Evolutionary conservation across 53 echinoderm and acorn worm species (phyloP), one percentile per base, ranked within the genome.

Genomic region (Holothuria leucospilota): DNA sequence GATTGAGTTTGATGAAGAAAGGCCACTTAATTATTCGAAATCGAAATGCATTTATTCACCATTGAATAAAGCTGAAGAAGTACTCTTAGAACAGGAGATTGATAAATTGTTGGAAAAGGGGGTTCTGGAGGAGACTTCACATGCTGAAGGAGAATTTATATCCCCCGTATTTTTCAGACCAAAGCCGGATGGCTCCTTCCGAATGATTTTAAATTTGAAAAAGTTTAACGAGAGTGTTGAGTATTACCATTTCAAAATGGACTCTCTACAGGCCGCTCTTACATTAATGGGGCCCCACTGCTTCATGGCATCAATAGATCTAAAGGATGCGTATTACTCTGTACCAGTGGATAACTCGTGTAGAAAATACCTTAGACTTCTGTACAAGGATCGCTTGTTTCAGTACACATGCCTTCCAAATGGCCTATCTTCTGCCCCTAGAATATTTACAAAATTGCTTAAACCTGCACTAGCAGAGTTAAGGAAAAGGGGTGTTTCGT

Each of bases 151-250:
- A n/a, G n/a, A n/a, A n/a, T n/a, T n/a, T n/a, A n/a, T n/a, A n/a
- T n/a, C n/a, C n/a, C n/a, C n/a, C n/a, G n/a, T n/a, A n/a, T n/a
- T n/a, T n/a, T n/a, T n/a, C n/a, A n/a, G n/a, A n/a, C n/a, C n/a
- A n/a, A n/a, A n/a, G n/a, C n/a, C n/a, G n/a, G n/a, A n/a, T n/a
- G n/a, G n/a, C n/a, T n/a, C n/a, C n/a, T 12, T 78, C n/a, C 78
- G 78, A 9, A 78, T 78, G 78, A 81, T 81, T 20, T 62, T 81
- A 38, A 81, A 81, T 61, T 62, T 81, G 81, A 80, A 80, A 23
- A 59, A 80, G 51, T 80, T 80, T 4, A 80, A 80, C 51, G 80
- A 80, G 26, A 80, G 58, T 60, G 59, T 80, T 2, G 15, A 59
- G 29, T 80, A 80, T 80, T n/a, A n/a, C n/a, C n/a, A n/a, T n/a